phyloP scores from a whole-genome alignment of 1,140 invertebrate species.

The Drosophila orosa region DNA sequence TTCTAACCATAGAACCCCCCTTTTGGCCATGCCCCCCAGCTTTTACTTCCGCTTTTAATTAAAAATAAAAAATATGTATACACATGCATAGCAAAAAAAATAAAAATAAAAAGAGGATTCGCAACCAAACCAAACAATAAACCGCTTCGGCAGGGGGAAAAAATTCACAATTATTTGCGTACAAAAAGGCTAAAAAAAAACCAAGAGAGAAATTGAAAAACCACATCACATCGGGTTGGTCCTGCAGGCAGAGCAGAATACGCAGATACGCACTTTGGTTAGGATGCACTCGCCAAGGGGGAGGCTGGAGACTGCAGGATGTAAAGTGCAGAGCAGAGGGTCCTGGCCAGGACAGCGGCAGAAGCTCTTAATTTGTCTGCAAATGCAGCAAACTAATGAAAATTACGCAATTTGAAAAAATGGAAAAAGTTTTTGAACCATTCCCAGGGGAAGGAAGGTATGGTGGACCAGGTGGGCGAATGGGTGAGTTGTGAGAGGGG shows the following conservation, averaged over 20 bases:
- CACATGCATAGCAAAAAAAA: conserved; percentile 28
- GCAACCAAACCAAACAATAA: conserved; percentile 75
- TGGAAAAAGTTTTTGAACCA: conserved; percentile 55
- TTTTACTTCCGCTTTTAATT: conserved; percentile 82
- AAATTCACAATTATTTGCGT: conserved; percentile 81
- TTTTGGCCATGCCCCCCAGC: conserved; percentile 32
- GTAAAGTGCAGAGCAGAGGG: not conserved
- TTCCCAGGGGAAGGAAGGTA: not conserved
- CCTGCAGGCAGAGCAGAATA: conserved; percentile 44
- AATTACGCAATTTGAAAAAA: conserved; percentile 80
- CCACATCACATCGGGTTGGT: conserved; percentile 52
- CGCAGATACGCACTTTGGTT: conserved; percentile 73
- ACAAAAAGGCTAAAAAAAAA: conserved; percentile 69
- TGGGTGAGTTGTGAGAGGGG: conserved; percentile 2
- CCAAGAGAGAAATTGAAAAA: conserved; percentile 68
- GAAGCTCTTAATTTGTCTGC: conserved; percentile 77
- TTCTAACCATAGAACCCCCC: conserved; percentile 17
- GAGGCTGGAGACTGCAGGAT: not conserved
- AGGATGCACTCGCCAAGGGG: conserved; percentile 14
- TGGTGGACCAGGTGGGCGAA: not conserved
- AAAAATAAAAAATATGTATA: conserved; percentile 75
- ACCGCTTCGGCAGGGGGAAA: conserved; percentile 53
- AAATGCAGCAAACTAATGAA: conserved; percentile 79
- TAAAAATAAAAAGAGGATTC: conserved; percentile 38
- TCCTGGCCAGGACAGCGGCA: conserved; percentile 31